Evolutionary conservation across 2,888 invertebrate species (phyloP).

Genomic region (Panopea generosa): DNA sequence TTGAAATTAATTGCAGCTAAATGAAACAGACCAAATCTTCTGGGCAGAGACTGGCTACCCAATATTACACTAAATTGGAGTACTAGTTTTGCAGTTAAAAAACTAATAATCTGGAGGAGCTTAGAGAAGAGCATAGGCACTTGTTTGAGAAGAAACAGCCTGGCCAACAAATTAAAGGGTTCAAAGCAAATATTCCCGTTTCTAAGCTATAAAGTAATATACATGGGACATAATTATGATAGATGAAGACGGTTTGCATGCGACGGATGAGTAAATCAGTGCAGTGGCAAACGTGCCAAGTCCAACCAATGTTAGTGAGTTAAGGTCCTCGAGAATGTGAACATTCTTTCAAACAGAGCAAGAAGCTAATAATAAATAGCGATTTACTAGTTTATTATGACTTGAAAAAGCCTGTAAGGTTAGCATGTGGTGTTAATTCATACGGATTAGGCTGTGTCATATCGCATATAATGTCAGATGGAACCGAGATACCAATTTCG

Average conservation of each 20-base stretch:
- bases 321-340: slow-evolving; percentile 14
- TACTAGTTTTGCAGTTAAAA: neutral
- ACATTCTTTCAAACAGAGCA: neutral
- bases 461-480: slow-evolving; percentile 27
- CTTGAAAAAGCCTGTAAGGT: slow-evolving; percentile 22
- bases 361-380: no score
- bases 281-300: slow-evolving; percentile 18
- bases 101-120: slow-evolving; percentile 2
- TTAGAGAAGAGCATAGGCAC: slow-evolving; percentile 5
- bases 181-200: slow-evolving; percentile 7
- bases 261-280: no score
- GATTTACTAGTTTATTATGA: slow-evolving; percentile 23
- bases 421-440: slow-evolving; percentile 73
- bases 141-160: slow-evolving; percentile 26
- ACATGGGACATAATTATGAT: no score
- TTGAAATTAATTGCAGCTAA: slow-evolving; percentile 1
- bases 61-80: slow-evolving; percentile 11
- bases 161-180: slow-evolving; percentile 13
- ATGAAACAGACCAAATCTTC: slow-evolving; percentile 6
- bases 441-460: slow-evolving; percentile 79
- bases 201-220: no score
- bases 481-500: slow-evolving; percentile 35
- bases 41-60: slow-evolving; percentile 8
- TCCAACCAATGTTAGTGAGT: slow-evolving; percentile 36
- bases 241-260: no score